Conservation (phyloP, 2,888 invertebrate species). For the Acleris literana region DNA sequence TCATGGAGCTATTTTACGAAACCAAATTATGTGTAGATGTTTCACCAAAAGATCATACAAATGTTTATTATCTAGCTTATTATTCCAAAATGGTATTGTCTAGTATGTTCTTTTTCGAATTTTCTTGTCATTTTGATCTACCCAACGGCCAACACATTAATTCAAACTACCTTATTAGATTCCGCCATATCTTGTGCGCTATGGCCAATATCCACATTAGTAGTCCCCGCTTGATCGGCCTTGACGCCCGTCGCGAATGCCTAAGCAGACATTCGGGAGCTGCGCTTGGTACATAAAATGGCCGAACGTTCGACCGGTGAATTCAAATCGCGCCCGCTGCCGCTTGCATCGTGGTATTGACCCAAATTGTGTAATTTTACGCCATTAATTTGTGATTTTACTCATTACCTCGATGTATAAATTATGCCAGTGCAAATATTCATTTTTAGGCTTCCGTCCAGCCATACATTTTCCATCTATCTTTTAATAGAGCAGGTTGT, state of each 20-base stretch:
- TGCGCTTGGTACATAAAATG: conserved; percentile 18
- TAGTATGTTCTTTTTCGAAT: no score
- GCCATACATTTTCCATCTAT: no score
- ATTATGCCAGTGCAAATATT: neutral
- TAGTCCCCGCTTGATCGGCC: conserved; percentile 64
- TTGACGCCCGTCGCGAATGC: conserved; percentile 67
- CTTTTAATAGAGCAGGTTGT: no score
- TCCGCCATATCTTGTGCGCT: conserved; percentile 27
- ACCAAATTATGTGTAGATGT: no score
- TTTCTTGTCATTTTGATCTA: no score
- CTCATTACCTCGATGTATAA: neutral
- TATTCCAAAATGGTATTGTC: no score
- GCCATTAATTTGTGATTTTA: conserved; percentile 38
- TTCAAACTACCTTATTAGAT: neutral
- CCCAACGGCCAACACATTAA: no score
- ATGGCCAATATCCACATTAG: conserved; percentile 51
- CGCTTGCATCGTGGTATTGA: conserved; percentile 65
- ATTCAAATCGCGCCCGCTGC: conserved; percentile 50
- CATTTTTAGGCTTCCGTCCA: neutral
- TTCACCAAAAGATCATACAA: no score
- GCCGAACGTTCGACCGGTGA: conserved; percentile 39
- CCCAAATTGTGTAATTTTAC: conserved; percentile 70
- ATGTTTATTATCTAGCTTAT: no score
- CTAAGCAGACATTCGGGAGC: conserved; percentile 68
- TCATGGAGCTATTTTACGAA: no score